Evolutionary conservation across 2,888 invertebrate genomes (phyloP).

Genomic region (Cataglyphis cursor): DNA sequence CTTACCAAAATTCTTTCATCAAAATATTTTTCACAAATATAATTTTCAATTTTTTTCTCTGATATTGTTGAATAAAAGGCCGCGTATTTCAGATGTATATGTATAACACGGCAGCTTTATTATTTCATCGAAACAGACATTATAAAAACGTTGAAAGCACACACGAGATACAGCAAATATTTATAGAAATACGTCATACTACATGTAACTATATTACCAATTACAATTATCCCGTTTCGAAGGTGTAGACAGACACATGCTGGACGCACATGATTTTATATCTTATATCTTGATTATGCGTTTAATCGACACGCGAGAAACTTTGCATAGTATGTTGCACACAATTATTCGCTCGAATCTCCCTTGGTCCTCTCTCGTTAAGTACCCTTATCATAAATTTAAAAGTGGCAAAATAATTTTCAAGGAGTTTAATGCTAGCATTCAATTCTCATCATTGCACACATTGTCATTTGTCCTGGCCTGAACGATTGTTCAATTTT

Average conservation of each 20-base stretch:
- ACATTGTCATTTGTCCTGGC: conserved; percentile 36
- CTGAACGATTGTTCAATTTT: conserved; percentile 13
- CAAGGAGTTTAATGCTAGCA: conserved; percentile 40
- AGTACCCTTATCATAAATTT: conserved; percentile 37
- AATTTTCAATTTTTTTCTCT: conserved; percentile 19
- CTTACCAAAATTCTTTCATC: neutral
- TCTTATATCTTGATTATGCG: neutral
- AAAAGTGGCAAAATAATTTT: conserved; percentile 55
- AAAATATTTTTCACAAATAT: conserved; percentile 32
- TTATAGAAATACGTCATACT: conserved; percentile 69
- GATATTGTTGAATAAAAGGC: conserved; percentile 16
- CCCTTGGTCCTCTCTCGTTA: conserved; percentile 61
- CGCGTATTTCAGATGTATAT: conserved; percentile 15
- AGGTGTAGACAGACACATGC: conserved; percentile 34
- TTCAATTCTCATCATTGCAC: conserved; percentile 16
- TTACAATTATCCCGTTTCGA: conserved; percentile 55
- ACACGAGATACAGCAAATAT: conserved; percentile 71
- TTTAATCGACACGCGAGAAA: conserved; percentile 10
- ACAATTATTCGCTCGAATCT: conserved; percentile 55
- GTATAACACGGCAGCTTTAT: conserved; percentile 9
- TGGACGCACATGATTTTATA: conserved; percentile 18
- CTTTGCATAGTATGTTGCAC: conserved; percentile 12
- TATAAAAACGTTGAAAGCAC: conserved; percentile 74
- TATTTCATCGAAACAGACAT: conserved; percentile 30
- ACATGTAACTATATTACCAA: conserved; percentile 72